Evolutionary conservation across 2,797 vertebrate species (phyloP).

Genomic region (Callimico goeldii): DNA sequence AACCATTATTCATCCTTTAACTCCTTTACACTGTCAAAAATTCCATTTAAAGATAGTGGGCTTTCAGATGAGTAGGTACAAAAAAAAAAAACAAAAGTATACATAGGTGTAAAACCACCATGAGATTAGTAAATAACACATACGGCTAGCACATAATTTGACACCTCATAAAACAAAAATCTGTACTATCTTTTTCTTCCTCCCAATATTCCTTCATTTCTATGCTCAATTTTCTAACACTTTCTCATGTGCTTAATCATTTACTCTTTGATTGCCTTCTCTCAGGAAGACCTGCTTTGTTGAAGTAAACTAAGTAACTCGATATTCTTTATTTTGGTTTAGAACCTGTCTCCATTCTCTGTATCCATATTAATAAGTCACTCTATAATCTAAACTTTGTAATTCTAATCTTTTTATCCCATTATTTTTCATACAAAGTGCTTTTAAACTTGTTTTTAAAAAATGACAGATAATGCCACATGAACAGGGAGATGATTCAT

Average conservation of each 20-base stretch:
- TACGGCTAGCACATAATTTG: neutral
- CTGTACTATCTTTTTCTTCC: neutral
- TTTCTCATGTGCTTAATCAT: neutral
- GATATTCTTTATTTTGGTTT: neutral
- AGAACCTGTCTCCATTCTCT: neutral
- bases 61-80: neutral
- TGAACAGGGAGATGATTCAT: neutral
- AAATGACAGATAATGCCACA: neutral
- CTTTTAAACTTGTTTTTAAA: conserved; percentile 27
- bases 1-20: neutral
- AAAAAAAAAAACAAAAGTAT: too few species aligned
- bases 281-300: neutral
- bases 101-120: neutral
- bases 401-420: neutral
- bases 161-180: neutral
- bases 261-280: neutral
- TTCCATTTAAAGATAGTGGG: neutral
- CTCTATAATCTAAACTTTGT: neutral
- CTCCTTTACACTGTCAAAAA: neutral
- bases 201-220: neutral
- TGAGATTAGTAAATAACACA: neutral
- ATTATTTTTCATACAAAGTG: neutral
- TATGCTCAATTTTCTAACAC: neutral
- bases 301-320: neutral
- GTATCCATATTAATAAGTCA: neutral